phyloP scores from a whole-genome alignment of 2,113 vertebrate species.

The Maccullochella peelii region DNA sequence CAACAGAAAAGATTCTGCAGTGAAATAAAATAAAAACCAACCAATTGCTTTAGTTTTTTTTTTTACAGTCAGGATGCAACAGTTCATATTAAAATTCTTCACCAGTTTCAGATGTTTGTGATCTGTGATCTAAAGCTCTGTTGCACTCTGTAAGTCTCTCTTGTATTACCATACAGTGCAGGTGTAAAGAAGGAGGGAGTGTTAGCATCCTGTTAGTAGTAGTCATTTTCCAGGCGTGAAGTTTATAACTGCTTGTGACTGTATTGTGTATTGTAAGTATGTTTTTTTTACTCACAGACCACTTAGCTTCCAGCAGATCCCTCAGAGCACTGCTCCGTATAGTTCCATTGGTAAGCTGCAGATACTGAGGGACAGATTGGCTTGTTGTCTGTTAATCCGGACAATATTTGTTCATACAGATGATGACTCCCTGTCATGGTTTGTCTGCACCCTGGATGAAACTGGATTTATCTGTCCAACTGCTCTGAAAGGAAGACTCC shows the following conservation, averaged over 20 bases:
- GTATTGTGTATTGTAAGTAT: slow-evolving; percentile 6
- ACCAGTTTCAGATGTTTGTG: not conserved
- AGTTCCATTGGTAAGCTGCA: slow-evolving; percentile 17
- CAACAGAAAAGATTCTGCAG: too few relatives aligned
- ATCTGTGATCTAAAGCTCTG: not conserved
- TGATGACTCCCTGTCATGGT: slow-evolving; percentile 4
- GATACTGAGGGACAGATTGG: slow-evolving; percentile 33
- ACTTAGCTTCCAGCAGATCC: slow-evolving; percentile 2
- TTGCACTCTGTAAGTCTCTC: not conserved
- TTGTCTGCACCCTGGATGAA: slow-evolving; percentile 8
- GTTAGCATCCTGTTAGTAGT: slow-evolving; percentile 20
- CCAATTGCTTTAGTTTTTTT: not conserved
- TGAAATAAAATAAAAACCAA: too few relatives aligned
- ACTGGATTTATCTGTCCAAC: slow-evolving; percentile 1
- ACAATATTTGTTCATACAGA: slow-evolving; percentile 8
- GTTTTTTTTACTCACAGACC: slow-evolving; percentile 34
- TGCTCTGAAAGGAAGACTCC: not conserved
- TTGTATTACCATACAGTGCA: slow-evolving; percentile 42
- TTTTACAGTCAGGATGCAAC: not conserved
- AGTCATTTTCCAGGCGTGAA: slow-evolving; percentile 7
- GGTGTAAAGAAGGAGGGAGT: slow-evolving; percentile 8
- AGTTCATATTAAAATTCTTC: not conserved
- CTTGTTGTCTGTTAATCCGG: slow-evolving; percentile 30
- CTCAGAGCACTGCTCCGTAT: slow-evolving; percentile 6
- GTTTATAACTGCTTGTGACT: not conserved